A percentile compares a stretch with the other conserved stretches of the same genome.
Conservation (phyloP, 2,888 invertebrate genomes). For the Drosophila vallismaia region DNA sequence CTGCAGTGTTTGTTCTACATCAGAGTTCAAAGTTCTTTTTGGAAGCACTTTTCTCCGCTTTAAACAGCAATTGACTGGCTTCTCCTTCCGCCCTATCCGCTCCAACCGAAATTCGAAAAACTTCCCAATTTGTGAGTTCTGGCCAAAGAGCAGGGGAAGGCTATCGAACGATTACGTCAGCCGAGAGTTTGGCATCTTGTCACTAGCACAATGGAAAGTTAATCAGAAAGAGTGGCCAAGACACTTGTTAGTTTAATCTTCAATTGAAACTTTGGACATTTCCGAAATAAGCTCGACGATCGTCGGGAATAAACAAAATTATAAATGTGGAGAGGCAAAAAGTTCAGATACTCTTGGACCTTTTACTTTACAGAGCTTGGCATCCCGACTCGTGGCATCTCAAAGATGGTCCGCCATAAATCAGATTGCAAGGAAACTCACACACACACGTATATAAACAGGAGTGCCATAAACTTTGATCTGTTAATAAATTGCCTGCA, state of each 20-base stretch:
- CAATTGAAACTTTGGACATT: slow-evolving; percentile 40
- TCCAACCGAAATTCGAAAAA: slow-evolving; percentile 8
- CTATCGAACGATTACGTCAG: slow-evolving; percentile 31
- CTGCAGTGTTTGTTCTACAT: slow-evolving; percentile 32
- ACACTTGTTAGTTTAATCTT: slow-evolving; percentile 39
- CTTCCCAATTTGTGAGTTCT: slow-evolving; percentile 19
- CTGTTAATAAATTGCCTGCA: slow-evolving; percentile 65
- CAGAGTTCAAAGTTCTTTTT: slow-evolving; percentile 40
- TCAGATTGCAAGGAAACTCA: slow-evolving; percentile 22
- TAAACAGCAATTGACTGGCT: slow-evolving; percentile 42
- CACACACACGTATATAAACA: slow-evolving; percentile 30
- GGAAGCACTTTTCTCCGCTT: slow-evolving; percentile 40
- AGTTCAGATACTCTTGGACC: slow-evolving; percentile 8
- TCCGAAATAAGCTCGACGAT: slow-evolving; percentile 24
- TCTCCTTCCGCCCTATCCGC: slow-evolving; percentile 4
- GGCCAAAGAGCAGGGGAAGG: background rate
- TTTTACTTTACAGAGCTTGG: background rate
- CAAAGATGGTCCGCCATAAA: slow-evolving; percentile 32
- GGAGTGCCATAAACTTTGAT: slow-evolving; percentile 64
- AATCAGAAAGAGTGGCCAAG: slow-evolving; percentile 30
- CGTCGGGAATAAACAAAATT: slow-evolving; percentile 35
- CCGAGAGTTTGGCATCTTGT: slow-evolving; percentile 35
- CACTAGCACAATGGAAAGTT: slow-evolving; percentile 43
- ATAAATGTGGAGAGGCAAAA: slow-evolving; percentile 26
- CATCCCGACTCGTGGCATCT: slow-evolving; percentile 30